Conservation (phyloP, 35 echinoderm and acorn worm species). For the Eucidaris tribuloides region DNA sequence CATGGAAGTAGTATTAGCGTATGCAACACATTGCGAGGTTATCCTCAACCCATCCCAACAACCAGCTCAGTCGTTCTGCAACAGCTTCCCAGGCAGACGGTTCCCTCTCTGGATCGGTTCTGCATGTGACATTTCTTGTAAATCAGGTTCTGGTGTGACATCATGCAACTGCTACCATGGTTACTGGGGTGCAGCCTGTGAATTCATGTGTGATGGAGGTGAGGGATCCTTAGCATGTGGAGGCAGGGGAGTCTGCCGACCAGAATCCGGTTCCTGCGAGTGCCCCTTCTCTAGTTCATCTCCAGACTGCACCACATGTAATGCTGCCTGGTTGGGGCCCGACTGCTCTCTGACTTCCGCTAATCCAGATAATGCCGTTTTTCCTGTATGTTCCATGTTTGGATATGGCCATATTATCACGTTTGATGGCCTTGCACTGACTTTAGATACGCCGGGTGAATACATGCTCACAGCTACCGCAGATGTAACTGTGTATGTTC, state of each 20-base stretch:
- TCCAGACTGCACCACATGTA: slow-evolving; percentile 51
- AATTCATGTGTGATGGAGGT: slow-evolving; percentile 61
- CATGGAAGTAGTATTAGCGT: slow-evolving; percentile 77
- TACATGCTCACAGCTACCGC: slow-evolving; percentile 37
- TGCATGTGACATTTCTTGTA: slow-evolving; percentile 18
- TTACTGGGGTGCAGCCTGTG: slow-evolving; percentile 60
- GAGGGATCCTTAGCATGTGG: slow-evolving; percentile 51
- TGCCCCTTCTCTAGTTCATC: slow-evolving; percentile 50
- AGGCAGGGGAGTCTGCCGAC: slow-evolving; percentile 49
- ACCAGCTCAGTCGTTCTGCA: slow-evolving; percentile 62
- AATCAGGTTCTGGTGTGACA: not conserved
- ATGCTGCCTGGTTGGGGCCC: slow-evolving; percentile 42
- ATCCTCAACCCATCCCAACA: not conserved
- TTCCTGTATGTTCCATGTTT: slow-evolving; percentile 57
- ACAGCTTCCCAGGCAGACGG: slow-evolving; percentile 42
- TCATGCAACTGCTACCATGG: slow-evolving; percentile 61
- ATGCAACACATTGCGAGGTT: slow-evolving; percentile 59
- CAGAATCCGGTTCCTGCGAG: slow-evolving; percentile 42
- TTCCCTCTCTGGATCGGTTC: slow-evolving; percentile 79
- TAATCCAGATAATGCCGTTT: not conserved
- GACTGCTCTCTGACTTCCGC: slow-evolving; percentile 54
- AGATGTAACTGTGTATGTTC: slow-evolving; percentile 40
- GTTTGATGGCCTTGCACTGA: slow-evolving; percentile 67
- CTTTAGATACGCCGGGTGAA: slow-evolving; percentile 62
- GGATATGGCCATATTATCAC: slow-evolving; percentile 69